Conservation (phyloP, 2,113 vertebrate genomes). For the Tympanuchus pallidicinctus region DNA sequence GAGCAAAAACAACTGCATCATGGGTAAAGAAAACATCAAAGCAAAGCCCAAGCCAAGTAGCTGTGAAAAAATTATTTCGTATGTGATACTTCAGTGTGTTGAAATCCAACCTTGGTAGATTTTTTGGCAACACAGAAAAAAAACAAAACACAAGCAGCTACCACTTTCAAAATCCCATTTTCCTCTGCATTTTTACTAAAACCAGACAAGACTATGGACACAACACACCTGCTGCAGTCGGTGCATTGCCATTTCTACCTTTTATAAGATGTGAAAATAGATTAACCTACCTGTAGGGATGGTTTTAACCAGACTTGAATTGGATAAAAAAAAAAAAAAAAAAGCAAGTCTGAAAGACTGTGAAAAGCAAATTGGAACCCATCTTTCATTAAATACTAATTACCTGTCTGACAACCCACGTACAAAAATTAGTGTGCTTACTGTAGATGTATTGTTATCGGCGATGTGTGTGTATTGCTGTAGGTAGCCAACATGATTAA, state of each 20-base stretch:
- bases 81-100: fast-evolving
- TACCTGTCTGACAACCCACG: conserved; percentile 35
- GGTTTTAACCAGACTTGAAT: neutral
- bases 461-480: neutral
- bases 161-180: neutral
- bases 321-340: neutral
- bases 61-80: neutral
- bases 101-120: neutral
- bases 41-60: neutral
- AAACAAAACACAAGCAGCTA: neutral
- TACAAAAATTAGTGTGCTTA: conserved; percentile 7
- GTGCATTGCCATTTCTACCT: neutral
- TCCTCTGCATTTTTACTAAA: neutral
- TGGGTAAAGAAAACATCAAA: conserved; percentile 46
- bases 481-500: conserved; percentile 37
- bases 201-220: neutral
- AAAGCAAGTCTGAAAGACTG: neutral
- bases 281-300: neutral
- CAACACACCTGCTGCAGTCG: neutral
- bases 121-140: neutral
- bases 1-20: conserved; percentile 27
- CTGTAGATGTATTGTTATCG: neutral
- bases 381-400: conserved; percentile 35
- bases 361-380: conserved; percentile 5
- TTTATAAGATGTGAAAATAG: neutral